Evolutionary conservation across 1,140 invertebrate genomes (phyloP).

Genomic region (Pararge aegeria): DNA sequence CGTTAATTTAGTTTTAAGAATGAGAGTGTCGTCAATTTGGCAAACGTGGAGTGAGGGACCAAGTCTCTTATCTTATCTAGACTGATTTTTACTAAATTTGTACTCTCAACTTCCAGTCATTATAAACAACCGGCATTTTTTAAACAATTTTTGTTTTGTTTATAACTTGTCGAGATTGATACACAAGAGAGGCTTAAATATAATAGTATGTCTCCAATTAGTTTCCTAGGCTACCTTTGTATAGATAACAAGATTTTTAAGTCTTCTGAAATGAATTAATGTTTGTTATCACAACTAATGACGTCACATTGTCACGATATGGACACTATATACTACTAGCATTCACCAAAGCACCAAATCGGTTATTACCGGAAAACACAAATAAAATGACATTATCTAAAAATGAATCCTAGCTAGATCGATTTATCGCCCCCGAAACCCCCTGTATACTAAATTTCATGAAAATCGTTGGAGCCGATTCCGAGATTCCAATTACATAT

Average conservation of each 20-base stretch:
- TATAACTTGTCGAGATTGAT: slow-evolving; percentile 29
- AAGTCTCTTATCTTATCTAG: slow-evolving; percentile 56
- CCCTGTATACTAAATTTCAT: too few relatives aligned
- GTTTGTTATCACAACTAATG: slow-evolving; percentile 71
- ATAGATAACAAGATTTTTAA: slow-evolving; percentile 46
- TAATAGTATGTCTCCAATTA: slow-evolving; percentile 35
- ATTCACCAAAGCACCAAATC: too few relatives aligned
- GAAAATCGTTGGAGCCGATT: too few relatives aligned
- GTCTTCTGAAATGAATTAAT: slow-evolving; percentile 64
- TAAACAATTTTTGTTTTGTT: slow-evolving; percentile 27
- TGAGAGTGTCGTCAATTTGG: slow-evolving; percentile 28
- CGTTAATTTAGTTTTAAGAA: slow-evolving; percentile 59
- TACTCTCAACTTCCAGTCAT: slow-evolving; percentile 32
- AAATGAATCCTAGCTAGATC: too few relatives aligned
- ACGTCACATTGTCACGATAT: too few relatives aligned
- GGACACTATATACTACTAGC: too few relatives aligned
- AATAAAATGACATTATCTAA: too few relatives aligned
- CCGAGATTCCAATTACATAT: too few relatives aligned
- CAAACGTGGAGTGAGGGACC: slow-evolving; percentile 45
- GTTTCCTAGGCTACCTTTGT: slow-evolving; percentile 36
- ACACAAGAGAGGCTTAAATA: slow-evolving; percentile 37
- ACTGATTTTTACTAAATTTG: slow-evolving; percentile 62
- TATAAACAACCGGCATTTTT: slow-evolving; percentile 13
- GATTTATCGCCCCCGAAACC: too few relatives aligned
- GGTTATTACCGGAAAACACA: too few relatives aligned